These are phyloP conservation scores for Ectemnius cavifrons DNA, from an alignment of 2,888 invertebrate species.

Conservation along the genomic window DNA sequence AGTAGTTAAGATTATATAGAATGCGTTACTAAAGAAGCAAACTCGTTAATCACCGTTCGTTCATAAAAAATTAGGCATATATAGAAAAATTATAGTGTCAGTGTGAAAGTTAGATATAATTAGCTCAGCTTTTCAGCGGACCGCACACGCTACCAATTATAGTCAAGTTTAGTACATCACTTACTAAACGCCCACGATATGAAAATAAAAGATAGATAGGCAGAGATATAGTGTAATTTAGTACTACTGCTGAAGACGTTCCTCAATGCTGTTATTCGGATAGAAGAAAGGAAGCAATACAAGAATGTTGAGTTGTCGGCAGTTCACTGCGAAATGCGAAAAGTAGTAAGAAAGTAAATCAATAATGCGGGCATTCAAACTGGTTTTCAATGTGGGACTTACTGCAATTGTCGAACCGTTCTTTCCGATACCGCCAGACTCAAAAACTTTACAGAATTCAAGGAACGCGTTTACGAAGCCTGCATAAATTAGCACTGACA, in stretches of 20 bases:
- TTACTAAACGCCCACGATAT: neutral
- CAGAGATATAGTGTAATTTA: conserved; percentile 28
- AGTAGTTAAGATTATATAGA: neutral
- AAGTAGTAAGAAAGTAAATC: conserved; percentile 20
- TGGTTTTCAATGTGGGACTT: conserved; percentile 78
- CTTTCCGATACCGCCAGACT: conserved; percentile 94
- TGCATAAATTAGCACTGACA: conserved; percentile 80
- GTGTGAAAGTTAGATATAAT: too few relatives aligned
- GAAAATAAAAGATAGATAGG: conserved; percentile 16
- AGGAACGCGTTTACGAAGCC: conserved; percentile 83
- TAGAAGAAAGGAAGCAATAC: conserved; percentile 18
- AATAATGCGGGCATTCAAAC: conserved; percentile 22
- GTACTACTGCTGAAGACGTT: neutral
- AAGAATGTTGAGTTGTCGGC: conserved; percentile 24
- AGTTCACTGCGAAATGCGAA: conserved; percentile 31
- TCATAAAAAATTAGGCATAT: too few relatives aligned
- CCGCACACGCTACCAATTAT: neutral
- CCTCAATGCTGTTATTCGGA: conserved; percentile 1
- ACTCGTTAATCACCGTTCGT: too few relatives aligned
- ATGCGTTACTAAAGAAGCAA: too few relatives aligned
- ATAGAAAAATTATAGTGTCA: too few relatives aligned
- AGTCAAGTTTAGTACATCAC: neutral
- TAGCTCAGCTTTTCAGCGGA: neutral
- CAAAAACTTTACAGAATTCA: conserved; percentile 86
- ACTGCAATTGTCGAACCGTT: conserved; percentile 98